A percentile compares a stretch with the other conserved stretches of the same genome.
Conservation (phyloP, 1,140 invertebrate genomes). For the Anastrepha obliqua region DNA sequence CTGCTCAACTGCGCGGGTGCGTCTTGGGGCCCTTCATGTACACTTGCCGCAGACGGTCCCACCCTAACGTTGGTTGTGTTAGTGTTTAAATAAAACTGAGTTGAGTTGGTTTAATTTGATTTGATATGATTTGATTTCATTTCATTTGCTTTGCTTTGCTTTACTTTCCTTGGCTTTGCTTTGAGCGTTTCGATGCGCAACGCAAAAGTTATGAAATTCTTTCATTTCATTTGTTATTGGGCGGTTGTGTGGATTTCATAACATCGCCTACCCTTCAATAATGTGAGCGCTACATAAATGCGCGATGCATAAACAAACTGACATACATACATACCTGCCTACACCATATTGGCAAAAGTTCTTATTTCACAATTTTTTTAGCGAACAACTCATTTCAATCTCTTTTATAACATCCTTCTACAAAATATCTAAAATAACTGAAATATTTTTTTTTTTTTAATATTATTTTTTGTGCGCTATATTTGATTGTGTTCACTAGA, state of each 20-base stretch:
- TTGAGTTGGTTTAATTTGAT: slow-evolving; percentile 3
- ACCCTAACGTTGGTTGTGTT: not conserved
- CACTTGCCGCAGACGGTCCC: not conserved
- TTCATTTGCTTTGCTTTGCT: not conserved
- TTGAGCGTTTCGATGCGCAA: not conserved
- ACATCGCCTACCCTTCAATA: slow-evolving; percentile 1
- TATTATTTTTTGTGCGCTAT: not conserved
- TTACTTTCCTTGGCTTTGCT: not conserved
- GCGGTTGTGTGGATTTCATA: slow-evolving; percentile 21
- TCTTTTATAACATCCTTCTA: not conserved
- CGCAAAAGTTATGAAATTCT: slow-evolving; percentile 41
- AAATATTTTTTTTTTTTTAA: not conserved
- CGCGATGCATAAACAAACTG: not conserved
- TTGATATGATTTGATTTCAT: slow-evolving; percentile 28
- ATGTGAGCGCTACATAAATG: not conserved
- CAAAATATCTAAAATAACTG: not conserved
- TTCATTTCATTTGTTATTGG: not conserved
- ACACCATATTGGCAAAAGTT: not conserved
- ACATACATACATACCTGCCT: not conserved
- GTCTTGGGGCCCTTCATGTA: not conserved
- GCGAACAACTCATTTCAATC: not conserved
- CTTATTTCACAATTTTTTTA: not conserved
- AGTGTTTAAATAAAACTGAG: not conserved
- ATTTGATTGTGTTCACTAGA: not conserved
- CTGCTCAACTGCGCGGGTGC: not conserved